phyloP scores from a whole-genome alignment of 2,113 vertebrate genomes.

The Cromileptes altivelis region DNA sequence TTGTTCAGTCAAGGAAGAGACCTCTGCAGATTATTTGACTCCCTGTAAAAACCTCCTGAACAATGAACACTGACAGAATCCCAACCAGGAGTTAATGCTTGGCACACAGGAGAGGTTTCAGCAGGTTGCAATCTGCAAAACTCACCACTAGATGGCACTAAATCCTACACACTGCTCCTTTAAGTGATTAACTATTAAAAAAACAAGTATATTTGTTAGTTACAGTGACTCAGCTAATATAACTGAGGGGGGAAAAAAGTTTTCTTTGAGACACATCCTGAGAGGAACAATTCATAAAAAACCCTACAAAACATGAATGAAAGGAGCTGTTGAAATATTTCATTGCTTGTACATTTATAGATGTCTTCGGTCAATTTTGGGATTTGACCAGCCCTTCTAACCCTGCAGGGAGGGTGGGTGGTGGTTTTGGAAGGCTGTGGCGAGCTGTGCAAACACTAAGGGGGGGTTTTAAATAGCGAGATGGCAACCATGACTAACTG shows the following conservation, averaged over 20 bases:
- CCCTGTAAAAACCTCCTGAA: no score
- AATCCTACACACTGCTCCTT: no score
- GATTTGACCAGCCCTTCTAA: slow-evolving; percentile 18
- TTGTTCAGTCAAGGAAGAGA: no score
- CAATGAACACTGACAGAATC: no score
- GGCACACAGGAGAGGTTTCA: no score
- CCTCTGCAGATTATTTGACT: no score
- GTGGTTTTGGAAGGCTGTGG: slow-evolving; percentile 53
- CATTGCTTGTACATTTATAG: slow-evolving; percentile 27
- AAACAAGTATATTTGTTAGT: no score
- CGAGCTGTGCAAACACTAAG: slow-evolving; percentile 70
- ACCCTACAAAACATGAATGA: background rate
- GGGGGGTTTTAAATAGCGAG: slow-evolving; percentile 64
- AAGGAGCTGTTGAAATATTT: slow-evolving; percentile 24
- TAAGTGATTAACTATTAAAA: no score
- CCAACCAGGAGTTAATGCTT: no score
- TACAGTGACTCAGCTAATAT: no score
- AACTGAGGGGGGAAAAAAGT: background rate
- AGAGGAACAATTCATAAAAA: background rate
- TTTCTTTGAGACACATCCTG: background rate
- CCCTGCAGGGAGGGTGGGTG: slow-evolving; percentile 46
- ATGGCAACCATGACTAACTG: slow-evolving; percentile 68
- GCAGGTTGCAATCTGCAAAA: no score
- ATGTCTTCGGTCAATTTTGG: slow-evolving; percentile 15
- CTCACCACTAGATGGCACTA: no score